Conservation (phyloP, 2,113 vertebrate species). For the Coptodon rendalli region DNA sequence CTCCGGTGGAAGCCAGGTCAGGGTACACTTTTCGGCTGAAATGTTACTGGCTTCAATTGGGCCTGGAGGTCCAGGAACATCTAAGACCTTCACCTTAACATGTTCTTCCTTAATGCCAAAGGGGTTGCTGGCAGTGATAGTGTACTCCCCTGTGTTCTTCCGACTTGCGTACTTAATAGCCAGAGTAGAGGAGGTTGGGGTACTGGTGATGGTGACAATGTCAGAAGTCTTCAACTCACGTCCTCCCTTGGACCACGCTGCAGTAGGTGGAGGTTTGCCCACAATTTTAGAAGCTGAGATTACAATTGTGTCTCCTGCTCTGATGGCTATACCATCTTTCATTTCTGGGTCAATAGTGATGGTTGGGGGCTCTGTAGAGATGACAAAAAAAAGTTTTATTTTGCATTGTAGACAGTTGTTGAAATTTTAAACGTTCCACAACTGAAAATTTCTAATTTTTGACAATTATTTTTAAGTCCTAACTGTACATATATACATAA, state of each 20-base stretch:
- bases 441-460: not conserved
- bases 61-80: slow-evolving; percentile 93
- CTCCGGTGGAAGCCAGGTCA: slow-evolving; percentile 92
- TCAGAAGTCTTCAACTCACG: slow-evolving; percentile 94
- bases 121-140: slow-evolving; percentile 92
- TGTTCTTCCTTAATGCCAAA: slow-evolving; percentile 93
- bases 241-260: slow-evolving; percentile 91
- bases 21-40: slow-evolving; percentile 93
- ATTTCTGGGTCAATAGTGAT: slow-evolving; percentile 89
- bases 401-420: not conserved
- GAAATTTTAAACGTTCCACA: not conserved
- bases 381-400: not conserved
- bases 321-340: slow-evolving; percentile 91
- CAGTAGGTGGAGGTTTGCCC: slow-evolving; percentile 92
- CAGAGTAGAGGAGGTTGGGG: slow-evolving; percentile 86
- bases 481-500: not conserved
- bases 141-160: slow-evolving; percentile 97
- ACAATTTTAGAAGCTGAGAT: slow-evolving; percentile 88
- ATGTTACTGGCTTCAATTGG: slow-evolving; percentile 90
- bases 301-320: slow-evolving; percentile 89
- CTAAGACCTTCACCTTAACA: slow-evolving; percentile 91
- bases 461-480: not conserved
- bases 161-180: slow-evolving; percentile 88
- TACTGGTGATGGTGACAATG: slow-evolving; percentile 80
- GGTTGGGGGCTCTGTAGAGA: slow-evolving; percentile 84